Percentiles rank a stretch among this genome's conserved stretches.
These are phyloP conservation scores for Tortricodes alternella DNA, from an alignment of 2,888 invertebrate genomes.

Conservation along the genomic window DNA sequence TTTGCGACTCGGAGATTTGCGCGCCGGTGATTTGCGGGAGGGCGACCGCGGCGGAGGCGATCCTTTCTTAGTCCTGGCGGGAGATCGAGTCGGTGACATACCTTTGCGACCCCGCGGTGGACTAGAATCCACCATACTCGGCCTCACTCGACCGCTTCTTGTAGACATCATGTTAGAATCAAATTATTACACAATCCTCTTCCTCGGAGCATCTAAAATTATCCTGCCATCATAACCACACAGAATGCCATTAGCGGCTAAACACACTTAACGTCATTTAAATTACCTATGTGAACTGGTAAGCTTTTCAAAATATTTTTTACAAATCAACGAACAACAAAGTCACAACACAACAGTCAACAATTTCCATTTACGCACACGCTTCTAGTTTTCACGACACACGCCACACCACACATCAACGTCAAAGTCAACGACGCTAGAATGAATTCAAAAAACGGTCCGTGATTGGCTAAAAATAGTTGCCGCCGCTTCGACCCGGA, in stretches of 20 bases:
- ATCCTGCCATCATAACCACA: slow-evolving; percentile 58
- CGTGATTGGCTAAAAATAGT: slow-evolving; percentile 67
- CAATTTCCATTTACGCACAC: slow-evolving; percentile 48
- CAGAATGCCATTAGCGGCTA: slow-evolving; percentile 51
- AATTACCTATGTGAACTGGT: slow-evolving; percentile 18
- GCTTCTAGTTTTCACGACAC: slow-evolving; percentile 46
- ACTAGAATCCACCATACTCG: slow-evolving; percentile 59
- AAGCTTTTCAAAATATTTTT: slow-evolving; percentile 30
- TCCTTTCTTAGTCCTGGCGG: slow-evolving; percentile 69
- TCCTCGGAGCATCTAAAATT: slow-evolving; percentile 57
- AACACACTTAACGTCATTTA: slow-evolving; percentile 29
- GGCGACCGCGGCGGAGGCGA: slow-evolving; percentile 63
- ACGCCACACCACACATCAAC: slow-evolving; percentile 49
- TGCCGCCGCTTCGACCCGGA: slow-evolving; percentile 43
- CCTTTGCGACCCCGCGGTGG: slow-evolving; percentile 65
- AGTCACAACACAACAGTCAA: slow-evolving; percentile 37
- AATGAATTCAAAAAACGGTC: slow-evolving; percentile 63
- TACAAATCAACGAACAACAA: slow-evolving; percentile 40
- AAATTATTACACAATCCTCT: slow-evolving; percentile 34
- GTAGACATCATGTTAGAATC: slow-evolving; percentile 60
- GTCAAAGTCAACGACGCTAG: slow-evolving; percentile 71
- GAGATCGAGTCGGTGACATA: slow-evolving; percentile 71
- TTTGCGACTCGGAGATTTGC: slow-evolving; percentile 77
- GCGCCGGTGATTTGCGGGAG: slow-evolving; percentile 76
- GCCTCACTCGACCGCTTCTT: slow-evolving; percentile 66